Evolutionary conservation across 1,140 invertebrate genomes (phyloP).

Genomic region (Tigriopus japonicus): DNA sequence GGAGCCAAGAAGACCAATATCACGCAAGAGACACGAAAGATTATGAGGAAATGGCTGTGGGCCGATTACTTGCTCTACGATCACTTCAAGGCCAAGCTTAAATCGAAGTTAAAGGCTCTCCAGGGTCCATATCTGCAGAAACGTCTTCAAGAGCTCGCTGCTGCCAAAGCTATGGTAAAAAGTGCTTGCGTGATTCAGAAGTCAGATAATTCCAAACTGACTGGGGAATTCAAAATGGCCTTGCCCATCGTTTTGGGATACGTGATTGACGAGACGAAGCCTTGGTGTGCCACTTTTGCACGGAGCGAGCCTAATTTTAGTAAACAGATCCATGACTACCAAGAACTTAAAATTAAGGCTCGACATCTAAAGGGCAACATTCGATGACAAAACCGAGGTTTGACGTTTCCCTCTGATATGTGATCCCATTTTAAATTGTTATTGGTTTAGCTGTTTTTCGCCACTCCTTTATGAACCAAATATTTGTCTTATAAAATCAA

Average conservation of each 20-base stretch:
- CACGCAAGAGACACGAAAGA: slow-evolving; percentile 6
- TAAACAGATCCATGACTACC: neutral
- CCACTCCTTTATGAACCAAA: no score
- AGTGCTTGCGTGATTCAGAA: neutral
- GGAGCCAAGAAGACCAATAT: slow-evolving; percentile 7
- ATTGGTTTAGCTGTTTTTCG: no score
- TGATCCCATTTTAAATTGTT: no score
- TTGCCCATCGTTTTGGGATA: neutral
- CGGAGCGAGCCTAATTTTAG: neutral
- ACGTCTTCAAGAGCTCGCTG: no score
- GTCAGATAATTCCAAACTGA: neutral
- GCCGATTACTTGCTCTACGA: slow-evolving; percentile 17
- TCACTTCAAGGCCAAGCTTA: slow-evolving; percentile 17
- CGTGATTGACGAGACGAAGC: slow-evolving; percentile 1
- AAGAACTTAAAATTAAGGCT: neutral
- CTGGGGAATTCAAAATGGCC: slow-evolving; percentile 2
- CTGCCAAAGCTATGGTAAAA: no score
- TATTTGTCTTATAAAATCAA: no score
- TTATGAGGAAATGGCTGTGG: slow-evolving; percentile 16
- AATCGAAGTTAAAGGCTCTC: slow-evolving; percentile 18
- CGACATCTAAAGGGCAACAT: no score
- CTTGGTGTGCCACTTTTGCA: neutral
- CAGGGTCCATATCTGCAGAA: no score
- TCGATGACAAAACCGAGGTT: no score
- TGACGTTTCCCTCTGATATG: no score